Percentiles rank a stretch among this genome's conserved stretches.
These are phyloP conservation scores for Dorcus parallelipipedus DNA, from an alignment of 2,888 invertebrate species.

Conservation along the genomic window DNA sequence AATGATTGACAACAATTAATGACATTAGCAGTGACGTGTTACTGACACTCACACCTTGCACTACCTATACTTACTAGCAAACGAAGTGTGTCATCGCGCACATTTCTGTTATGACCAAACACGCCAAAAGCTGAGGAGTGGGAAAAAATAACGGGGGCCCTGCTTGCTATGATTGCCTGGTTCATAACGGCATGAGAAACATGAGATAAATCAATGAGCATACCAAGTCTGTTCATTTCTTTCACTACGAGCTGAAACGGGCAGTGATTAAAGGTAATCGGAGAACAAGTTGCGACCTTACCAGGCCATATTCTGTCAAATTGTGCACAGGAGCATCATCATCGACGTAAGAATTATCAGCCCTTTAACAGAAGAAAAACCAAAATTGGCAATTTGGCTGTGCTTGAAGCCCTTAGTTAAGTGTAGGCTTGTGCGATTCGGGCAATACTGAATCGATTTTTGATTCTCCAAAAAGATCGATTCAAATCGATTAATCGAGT, in stretches of 20 bases:
- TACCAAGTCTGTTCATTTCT: constrained; percentile 65
- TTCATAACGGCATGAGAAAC: constrained; percentile 58
- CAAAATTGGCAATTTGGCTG: not conserved
- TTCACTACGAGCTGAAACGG: constrained; percentile 50
- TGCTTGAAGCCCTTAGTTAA: not conserved
- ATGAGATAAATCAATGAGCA: constrained; percentile 61
- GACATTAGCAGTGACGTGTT: too few relatives aligned
- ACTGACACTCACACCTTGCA: not conserved
- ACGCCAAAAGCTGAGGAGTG: constrained; percentile 57
- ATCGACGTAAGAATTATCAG: constrained; percentile 43
- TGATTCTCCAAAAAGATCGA: too few relatives aligned
- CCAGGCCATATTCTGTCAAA: constrained; percentile 49
- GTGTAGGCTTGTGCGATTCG: too few relatives aligned
- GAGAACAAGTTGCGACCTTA: constrained; percentile 21
- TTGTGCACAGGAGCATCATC: constrained; percentile 34
- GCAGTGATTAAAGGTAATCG: not conserved
- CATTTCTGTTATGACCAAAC: constrained; percentile 55
- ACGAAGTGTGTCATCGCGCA: constrained; percentile 56
- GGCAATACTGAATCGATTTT: too few relatives aligned
- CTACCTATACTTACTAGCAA: constrained; percentile 46
- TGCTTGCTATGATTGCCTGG: constrained; percentile 50
- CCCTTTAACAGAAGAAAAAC: constrained; percentile 37
- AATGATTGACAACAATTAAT: not conserved
- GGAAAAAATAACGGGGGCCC: constrained; percentile 61
- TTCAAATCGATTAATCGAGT: too few relatives aligned